These are phyloP conservation scores for Mus pahari DNA, from an alignment of 2,113 vertebrate species.

Conservation along the genomic window DNA sequence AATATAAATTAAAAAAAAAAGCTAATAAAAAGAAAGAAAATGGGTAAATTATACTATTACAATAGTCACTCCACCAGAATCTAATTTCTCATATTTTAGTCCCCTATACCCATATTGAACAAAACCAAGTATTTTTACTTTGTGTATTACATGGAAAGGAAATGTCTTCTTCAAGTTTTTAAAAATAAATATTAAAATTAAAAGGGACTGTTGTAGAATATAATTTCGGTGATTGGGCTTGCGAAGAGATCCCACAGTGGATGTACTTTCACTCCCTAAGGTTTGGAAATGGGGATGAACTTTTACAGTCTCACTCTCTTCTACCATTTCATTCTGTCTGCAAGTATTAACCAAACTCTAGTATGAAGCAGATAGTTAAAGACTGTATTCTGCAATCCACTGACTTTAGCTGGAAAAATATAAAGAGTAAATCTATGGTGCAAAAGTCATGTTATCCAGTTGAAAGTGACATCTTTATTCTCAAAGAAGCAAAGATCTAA, in stretches of 20 bases:
- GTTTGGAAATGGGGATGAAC: neutral
- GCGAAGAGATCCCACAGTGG: too few species aligned
- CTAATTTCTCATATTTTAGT: neutral
- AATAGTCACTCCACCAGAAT: too few species aligned
- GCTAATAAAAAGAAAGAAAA: neutral
- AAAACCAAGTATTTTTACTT: neutral
- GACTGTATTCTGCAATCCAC: neutral
- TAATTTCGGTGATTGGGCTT: neutral
- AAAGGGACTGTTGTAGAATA: neutral
- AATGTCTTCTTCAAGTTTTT: neutral
- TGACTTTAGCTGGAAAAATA: neutral
- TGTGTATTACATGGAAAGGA: neutral
- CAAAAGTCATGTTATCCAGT: neutral
- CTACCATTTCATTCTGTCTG: neutral
- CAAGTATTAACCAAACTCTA: neutral
- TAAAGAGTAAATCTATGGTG: neutral
- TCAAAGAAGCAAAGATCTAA: neutral
- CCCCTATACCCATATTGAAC: neutral
- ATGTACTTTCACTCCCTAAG: rapidly evolving
- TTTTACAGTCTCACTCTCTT: neutral
- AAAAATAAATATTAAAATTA: neutral
- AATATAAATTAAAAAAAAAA: too few species aligned
- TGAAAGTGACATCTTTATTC: neutral
- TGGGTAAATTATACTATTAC: neutral
- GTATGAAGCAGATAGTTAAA: too few species aligned